Base-by-base conservation (phyloP, 2,113 vertebrate species). In the Apus apus region DNA sequence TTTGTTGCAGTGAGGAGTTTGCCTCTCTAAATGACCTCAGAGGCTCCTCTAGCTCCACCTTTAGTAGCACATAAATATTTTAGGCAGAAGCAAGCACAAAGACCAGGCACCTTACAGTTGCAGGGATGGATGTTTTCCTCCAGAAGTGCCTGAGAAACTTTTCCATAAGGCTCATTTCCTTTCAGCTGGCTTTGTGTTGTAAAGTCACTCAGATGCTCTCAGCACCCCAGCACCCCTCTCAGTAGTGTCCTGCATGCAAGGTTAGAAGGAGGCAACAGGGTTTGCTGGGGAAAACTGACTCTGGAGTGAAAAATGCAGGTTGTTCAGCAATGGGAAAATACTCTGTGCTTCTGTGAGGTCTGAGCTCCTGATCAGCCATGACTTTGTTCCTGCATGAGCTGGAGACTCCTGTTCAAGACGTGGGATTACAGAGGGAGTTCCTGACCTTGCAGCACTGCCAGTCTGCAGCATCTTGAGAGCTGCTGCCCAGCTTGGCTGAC, bases 241-340 rank as follows among this genome's bases (percentile, higher is more conserved):
- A 0, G 8, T 5, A 3, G 4, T 15, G 18, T 45, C 46, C 43
- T 30, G 17, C 36, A 22, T 16, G 1, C 51, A 7, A 48, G 62
- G 83, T 23, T 54, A 3, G 67, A 40, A 50, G 64, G n/a, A 60
- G 58, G n/a, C 58, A 60, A 34, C 9, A 15, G 58, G 58, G n/a
- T 8, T 40, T 2, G 21, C 32, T 8, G 12, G 45, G 45, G 15
- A 70, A 56, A 80, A 15, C 19, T 60, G 51, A 16, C 17, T 76
- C 50, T n/a, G 70, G 30, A 40, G 17, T 8, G 34, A 34, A 54
- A 68, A 79, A n/a, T 3, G 6, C 36, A 25, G 29, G 13, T 34
- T 40, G 27, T 18, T 53, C 78, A 32, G 54, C 22, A 4, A 8
- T 38, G 29, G 50, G 2, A 5, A 79, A 86, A 46, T 9, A 4